Percentiles rank a stretch among this genome's conserved stretches.
phyloP scores from a whole-genome alignment of 2,888 invertebrate species.

The Eremobia ochroleuca region DNA sequence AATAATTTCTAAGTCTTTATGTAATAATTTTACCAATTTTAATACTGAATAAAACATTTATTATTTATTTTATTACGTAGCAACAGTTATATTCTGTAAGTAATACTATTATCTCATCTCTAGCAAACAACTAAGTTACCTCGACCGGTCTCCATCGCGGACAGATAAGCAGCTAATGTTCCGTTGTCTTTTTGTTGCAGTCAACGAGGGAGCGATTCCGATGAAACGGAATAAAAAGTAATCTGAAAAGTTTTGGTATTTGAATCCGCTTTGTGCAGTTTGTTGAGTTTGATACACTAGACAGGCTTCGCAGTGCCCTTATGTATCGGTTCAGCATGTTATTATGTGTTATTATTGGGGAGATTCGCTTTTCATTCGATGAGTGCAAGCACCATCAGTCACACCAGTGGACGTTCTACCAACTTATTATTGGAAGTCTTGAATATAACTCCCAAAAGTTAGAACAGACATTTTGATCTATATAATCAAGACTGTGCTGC shows the following conservation, averaged over 20 bases:
- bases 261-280: slow-evolving; percentile 43
- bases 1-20: no score
- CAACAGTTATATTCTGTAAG: not conserved
- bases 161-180: slow-evolving; percentile 28
- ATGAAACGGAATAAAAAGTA: slow-evolving; percentile 42
- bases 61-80: no score
- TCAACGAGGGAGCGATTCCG: slow-evolving; percentile 5
- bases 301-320: not conserved
- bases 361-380: not conserved
- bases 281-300: slow-evolving; percentile 16
- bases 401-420: not conserved
- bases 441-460: not conserved
- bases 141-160: not conserved
- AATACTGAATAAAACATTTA: no score
- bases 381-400: not conserved
- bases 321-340: not conserved
- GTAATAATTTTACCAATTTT: no score
- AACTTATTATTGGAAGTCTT: not conserved
- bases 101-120: not conserved
- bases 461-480: not conserved
- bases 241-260: slow-evolving; percentile 21
- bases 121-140: slow-evolving; percentile 4
- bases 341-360: not conserved
- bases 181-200: slow-evolving; percentile 25
- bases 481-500: not conserved